Evolutionary conservation across 1,140 invertebrate species (phyloP), one percentile per base, ranked within the genome.

Genomic region (Lepidotrigona ventralis): DNA sequence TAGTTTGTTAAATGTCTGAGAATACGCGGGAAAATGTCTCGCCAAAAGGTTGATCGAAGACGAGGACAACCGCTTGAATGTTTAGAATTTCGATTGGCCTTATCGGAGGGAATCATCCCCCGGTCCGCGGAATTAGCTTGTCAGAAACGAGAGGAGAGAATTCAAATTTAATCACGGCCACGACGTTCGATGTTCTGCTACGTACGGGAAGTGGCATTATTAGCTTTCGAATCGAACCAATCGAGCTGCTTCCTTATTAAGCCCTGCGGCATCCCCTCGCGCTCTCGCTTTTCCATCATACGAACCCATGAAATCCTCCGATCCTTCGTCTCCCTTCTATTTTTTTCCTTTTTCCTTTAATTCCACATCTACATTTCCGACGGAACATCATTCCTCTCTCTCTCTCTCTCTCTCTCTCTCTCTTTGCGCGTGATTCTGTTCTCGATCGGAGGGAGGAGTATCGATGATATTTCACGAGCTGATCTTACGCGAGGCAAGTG

Each of bases 171-270:
- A 91, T 91, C 87, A 89, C 79, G 81, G 86, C 79, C 64, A 78
- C 79, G 81, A 70, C 84, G 51, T 80, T 84, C 77, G 64, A 77
- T 75, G 85, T 83, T 78, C 66, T 53, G 75, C 68, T 46, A 78
- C 63, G 84, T 85, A 87, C 83, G 83, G 91, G 85, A 90, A 91
- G 90, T 89, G 83, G 91, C 90, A 91, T 91, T 92, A 92, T 92
- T 92, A 92, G 88, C 91, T 91, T 91, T 90, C 88, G 90, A 92
- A 91, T 92, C 87, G 91, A 92, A 91, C 87, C 90, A 91, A 92
- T 92, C 91, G 88, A 85, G 84, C 77, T 80, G 90, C 86, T 92
- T 91, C 90, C 91, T 91, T 92, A 92, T 92, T 92, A 92, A 92
- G 87, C 90, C 91, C 90, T 70, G 88, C 88, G 87, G 81, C 75